Conservation (phyloP, 2,113 vertebrate species). For the Picathartes gymnocephalus region DNA sequence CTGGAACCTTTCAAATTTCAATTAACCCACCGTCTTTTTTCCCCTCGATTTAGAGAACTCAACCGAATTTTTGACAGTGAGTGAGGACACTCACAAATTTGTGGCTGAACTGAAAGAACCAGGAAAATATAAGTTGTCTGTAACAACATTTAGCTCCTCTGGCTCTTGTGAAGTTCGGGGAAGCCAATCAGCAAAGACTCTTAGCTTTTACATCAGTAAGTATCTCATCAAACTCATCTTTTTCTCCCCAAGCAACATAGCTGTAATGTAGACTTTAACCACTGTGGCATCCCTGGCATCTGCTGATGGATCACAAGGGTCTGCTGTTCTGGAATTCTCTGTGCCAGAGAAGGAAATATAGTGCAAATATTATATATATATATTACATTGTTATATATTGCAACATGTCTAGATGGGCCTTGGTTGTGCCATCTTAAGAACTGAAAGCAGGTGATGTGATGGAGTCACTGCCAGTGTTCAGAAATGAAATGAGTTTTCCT, state of each 20-base stretch:
- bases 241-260: background rate
- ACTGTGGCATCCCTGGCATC: background rate
- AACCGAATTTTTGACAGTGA: constrained; percentile 81
- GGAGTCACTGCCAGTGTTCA: background rate
- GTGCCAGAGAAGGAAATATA: background rate
- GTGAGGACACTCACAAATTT: constrained; percentile 89
- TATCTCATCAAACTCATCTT: constrained; percentile 11
- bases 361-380: background rate
- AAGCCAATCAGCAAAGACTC: constrained; percentile 78
- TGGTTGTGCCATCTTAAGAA: fast-evolving
- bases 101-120: constrained; percentile 84
- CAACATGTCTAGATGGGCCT: background rate
- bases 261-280: background rate
- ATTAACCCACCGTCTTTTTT: background rate
- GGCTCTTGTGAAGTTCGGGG: constrained; percentile 86
- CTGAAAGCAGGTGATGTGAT: background rate
- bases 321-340: background rate
- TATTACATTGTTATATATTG: background rate
- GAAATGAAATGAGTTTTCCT: background rate
- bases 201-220: constrained; percentile 93
- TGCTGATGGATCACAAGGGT: background rate
- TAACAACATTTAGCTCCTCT: constrained; percentile 84
- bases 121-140: constrained; percentile 83
- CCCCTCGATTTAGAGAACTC: constrained; percentile 76
- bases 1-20: background rate